These are phyloP conservation scores for Drosophila serrata DNA, from an alignment of 1,140 invertebrate species.

Conservation along the genomic window DNA sequence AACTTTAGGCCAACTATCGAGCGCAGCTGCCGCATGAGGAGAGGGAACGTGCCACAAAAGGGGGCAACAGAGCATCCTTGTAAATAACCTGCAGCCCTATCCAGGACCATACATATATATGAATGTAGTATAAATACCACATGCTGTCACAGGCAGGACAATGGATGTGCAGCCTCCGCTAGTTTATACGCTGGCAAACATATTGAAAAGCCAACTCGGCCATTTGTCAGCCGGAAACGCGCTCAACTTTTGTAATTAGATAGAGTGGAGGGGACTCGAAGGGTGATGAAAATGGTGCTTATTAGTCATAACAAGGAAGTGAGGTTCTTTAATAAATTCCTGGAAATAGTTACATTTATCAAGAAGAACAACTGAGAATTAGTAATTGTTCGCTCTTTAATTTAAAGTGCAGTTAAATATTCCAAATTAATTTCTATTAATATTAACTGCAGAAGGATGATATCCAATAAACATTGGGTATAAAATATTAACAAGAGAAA, in stretches of 20 bases:
- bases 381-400: neutral
- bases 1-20: slow-evolving; percentile 76
- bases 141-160: slow-evolving; percentile 56
- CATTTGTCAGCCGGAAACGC: slow-evolving; percentile 64
- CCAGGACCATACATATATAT: slow-evolving; percentile 2
- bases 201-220: slow-evolving; percentile 73
- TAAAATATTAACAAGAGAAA: slow-evolving; percentile 40
- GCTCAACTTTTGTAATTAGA: slow-evolving; percentile 78
- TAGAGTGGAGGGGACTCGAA: slow-evolving; percentile 35
- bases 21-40: slow-evolving; percentile 60
- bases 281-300: slow-evolving; percentile 11
- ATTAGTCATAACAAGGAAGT: slow-evolving; percentile 20
- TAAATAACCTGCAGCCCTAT: slow-evolving; percentile 14
- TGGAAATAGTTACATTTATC: neutral
- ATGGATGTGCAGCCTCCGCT: slow-evolving; percentile 47
- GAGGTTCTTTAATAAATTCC: neutral
- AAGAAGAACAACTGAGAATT: neutral
- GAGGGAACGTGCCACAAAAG: slow-evolving; percentile 39
- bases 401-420: neutral
- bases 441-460: neutral
- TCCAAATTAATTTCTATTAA: neutral
- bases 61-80: slow-evolving; percentile 9
- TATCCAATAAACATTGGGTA: slow-evolving; percentile 29
- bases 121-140: slow-evolving; percentile 27
- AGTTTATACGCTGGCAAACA: slow-evolving; percentile 70